These are phyloP conservation scores for Lycocorax pyrrhopterus DNA, from an alignment of 2,113 vertebrate genomes.

Conservation along the genomic window DNA sequence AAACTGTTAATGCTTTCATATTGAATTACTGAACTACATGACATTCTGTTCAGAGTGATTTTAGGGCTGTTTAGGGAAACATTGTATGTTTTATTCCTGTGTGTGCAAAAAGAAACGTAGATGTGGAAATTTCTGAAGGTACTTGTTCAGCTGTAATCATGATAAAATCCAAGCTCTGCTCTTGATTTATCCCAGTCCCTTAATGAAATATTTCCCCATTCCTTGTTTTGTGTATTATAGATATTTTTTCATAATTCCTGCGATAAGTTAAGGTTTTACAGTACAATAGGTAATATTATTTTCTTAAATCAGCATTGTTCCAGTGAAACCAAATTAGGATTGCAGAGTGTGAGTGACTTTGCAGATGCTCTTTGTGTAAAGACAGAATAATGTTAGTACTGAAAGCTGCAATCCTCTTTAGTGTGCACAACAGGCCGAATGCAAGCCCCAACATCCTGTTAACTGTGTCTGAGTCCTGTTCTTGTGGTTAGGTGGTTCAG, in stretches of 20 bases:
- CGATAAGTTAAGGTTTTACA: background rate
- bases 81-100: background rate
- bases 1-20: background rate
- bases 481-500: background rate
- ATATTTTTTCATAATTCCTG: background rate
- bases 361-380: background rate
- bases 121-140: background rate
- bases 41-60: background rate
- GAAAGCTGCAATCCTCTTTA: background rate
- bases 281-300: background rate
- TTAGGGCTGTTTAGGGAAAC: background rate
- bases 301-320: background rate
- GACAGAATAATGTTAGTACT: background rate
- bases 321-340: background rate
- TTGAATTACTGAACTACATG: background rate
- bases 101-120: background rate
- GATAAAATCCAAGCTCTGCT: background rate
- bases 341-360: background rate
- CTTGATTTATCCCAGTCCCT: background rate
- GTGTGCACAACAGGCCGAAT: background rate
- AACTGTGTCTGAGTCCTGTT: background rate
- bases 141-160: background rate
- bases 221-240: background rate
- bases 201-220: background rate
- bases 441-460: background rate